Evolutionary conservation across 1,140 invertebrate genomes (phyloP), one percentile per base, ranked within the genome.

Genomic region (Drosophila athabasca): DNA sequence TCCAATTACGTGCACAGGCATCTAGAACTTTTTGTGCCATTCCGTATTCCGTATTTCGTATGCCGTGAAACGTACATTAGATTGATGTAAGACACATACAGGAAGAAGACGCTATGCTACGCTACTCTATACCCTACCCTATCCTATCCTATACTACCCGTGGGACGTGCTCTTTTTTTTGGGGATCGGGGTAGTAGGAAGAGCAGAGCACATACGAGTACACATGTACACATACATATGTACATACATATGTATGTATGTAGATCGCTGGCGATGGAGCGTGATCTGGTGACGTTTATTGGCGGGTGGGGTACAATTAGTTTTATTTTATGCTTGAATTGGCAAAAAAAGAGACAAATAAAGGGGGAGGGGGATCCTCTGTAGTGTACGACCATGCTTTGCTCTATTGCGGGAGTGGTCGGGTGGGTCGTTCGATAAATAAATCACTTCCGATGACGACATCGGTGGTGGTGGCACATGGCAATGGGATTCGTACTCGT

Each of bases 371-470:
- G 26, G 15, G 26, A 35, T 52, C 29, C 0, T 19, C 17, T 19
- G 17, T 19, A 19, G 17, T 19, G 17, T 19, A 19, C 17, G 29
- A 6, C 17, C 3, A n/a, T 15, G 9, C 24, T 11, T 11, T 13
- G 22, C 2, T 61, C 13, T 31, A 26, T 31, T 17, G 39, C 55
- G 8, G 24, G 29, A 46, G 45, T 43, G 43, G 26, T 29, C 24
- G 22, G 17, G 7, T 48, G 49, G 35, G 43, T 41, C 45, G 51
- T 54, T 65, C 78, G 82, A 72, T 85, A 87, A 85, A 72, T 66
- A 82, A 87, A 78, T 78, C 66, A 72, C 66, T 85, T 87, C 74
- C 82, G 58, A 78, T 81, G 82, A 79, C 76, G 80, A 65, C 76
- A 84, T 68, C 68, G 62, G 35, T 13, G 35, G 35, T 3, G 31